phyloP scores from a whole-genome alignment of 2,888 invertebrate genomes.

The Synanthedon andrenaeformis region DNA sequence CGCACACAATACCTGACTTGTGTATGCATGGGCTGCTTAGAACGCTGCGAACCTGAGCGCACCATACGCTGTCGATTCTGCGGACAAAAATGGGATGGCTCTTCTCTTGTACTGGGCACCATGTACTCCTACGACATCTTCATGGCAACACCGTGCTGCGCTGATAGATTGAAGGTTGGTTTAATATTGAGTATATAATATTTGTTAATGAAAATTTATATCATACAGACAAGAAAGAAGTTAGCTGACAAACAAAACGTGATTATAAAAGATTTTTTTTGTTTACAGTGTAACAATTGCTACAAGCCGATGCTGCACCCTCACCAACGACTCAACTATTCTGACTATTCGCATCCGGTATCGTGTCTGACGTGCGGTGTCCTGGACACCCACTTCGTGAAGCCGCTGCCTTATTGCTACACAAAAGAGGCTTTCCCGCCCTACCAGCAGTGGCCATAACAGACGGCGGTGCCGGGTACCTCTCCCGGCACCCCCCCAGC shows the following conservation, averaged over 20 bases:
- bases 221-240: not conserved
- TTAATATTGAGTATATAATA: too few species aligned
- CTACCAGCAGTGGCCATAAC: conserved; percentile 89
- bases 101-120: conserved; percentile 92
- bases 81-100: conserved; percentile 90
- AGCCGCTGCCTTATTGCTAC: conserved; percentile 87
- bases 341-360: conserved; percentile 93
- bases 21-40: conserved; percentile 94
- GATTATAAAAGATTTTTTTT: too few species aligned
- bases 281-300: conserved; percentile 90
- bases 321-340: conserved; percentile 89
- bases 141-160: conserved; percentile 96
- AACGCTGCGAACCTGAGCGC: conserved; percentile 81
- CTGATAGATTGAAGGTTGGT: conserved; percentile 88
- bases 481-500: conserved; percentile 62
- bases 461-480: conserved; percentile 78
- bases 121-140: conserved; percentile 99
- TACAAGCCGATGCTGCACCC: conserved; percentile 89
- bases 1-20: conserved; percentile 91
- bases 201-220: conserved; percentile 7
- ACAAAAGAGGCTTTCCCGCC: conserved; percentile 78
- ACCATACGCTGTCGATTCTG: conserved; percentile 88
- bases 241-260: too few species aligned
- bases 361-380: conserved; percentile 93
- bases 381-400: conserved; percentile 94